These are phyloP conservation scores for Aphelenchoides avenae DNA, from an alignment of 1,140 invertebrate species.

Conservation along the genomic window DNA sequence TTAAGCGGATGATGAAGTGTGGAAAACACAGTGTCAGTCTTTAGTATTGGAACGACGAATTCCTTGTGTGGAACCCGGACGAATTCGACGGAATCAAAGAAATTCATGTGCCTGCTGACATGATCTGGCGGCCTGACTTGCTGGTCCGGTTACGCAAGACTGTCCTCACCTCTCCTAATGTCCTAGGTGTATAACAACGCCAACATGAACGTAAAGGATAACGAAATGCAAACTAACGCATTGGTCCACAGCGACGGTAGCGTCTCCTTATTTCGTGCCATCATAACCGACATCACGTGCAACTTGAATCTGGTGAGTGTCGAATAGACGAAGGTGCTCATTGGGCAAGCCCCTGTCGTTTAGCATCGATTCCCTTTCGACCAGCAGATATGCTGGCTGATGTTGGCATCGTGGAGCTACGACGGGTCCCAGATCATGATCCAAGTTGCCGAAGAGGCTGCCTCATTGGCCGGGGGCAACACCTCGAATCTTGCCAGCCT, in stretches of 20 bases:
- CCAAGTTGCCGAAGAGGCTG: conserved; percentile 15
- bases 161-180: neutral
- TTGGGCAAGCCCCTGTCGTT: conserved; percentile 1
- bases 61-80: conserved; percentile 23
- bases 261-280: conserved; percentile 54
- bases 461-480: neutral
- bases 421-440: conserved; percentile 43
- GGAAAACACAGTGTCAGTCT: neutral
- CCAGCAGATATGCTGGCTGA: conserved; percentile 57
- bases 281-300: conserved; percentile 57
- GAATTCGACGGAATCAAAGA: conserved; percentile 25
- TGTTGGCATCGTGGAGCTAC: conserved; percentile 55
- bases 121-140: conserved; percentile 33
- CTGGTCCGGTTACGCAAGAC: conserved; percentile 40
- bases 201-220: conserved; percentile 57
- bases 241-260: conserved; percentile 47
- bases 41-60: conserved; percentile 34
- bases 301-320: conserved; percentile 36
- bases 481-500: conserved; percentile 12
- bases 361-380: conserved; percentile 55
- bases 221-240: conserved; percentile 56
- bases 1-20: no score
- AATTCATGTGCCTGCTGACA: conserved; percentile 23
- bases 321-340: conserved; percentile 5
- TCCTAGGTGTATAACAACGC: conserved; percentile 37